phyloP scores from a whole-genome alignment of 2,113 vertebrate species.

The Coracopsis vasa region DNA sequence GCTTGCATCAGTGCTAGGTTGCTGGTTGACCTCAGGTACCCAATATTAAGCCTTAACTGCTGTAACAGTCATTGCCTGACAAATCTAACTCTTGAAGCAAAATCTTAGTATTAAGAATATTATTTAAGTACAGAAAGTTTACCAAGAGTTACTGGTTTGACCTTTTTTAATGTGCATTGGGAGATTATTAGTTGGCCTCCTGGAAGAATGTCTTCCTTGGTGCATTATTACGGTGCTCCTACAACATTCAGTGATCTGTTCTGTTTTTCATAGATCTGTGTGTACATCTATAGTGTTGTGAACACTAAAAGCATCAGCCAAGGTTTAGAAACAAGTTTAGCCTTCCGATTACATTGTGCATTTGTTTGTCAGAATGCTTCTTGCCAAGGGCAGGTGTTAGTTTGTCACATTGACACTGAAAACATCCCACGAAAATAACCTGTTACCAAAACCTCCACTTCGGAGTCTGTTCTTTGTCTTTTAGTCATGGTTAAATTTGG shows the following conservation, averaged over 20 bases:
- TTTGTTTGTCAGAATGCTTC: not conserved
- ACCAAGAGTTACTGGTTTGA: not conserved
- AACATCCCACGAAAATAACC: not conserved
- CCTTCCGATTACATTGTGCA: not conserved
- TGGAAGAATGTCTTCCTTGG: not conserved
- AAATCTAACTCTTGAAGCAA: not conserved
- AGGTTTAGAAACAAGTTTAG: not conserved
- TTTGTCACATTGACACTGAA: not conserved
- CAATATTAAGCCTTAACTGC: not conserved
- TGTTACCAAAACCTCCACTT: not conserved
- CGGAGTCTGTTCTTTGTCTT: not conserved
- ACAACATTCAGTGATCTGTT: too few species aligned
- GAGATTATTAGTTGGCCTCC: not conserved
- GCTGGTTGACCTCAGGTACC: not conserved
- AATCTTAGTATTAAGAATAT: not conserved
- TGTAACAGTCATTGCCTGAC: not conserved
- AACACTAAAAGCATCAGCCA: not conserved
- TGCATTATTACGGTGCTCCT: not conserved
- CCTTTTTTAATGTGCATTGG: not conserved
- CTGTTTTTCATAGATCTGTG: not conserved
- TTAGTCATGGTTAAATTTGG: not conserved
- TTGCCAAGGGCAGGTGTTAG: not conserved
- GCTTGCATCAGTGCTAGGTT: not conserved
- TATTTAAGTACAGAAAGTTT: not conserved
- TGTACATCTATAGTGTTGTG: fast-evolving